These are phyloP conservation scores for Eulemur rubriventer DNA, from an alignment of 2,797 vertebrate species.

Conservation along the genomic window DNA sequence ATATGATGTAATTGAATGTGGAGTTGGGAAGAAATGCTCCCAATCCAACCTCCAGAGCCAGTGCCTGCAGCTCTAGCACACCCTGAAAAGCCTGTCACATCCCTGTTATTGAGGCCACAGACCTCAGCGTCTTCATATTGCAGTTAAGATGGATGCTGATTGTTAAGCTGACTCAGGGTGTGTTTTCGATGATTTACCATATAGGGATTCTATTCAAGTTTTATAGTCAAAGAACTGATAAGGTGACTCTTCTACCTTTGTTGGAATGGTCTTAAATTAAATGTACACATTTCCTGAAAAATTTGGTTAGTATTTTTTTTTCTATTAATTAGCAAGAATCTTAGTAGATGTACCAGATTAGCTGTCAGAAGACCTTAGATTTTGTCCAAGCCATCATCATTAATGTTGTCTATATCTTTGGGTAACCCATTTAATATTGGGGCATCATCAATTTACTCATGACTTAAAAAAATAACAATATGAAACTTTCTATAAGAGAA, in stretches of 20 bases:
- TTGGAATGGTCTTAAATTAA: neutral
- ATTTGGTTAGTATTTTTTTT: neutral
- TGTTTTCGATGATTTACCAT: neutral
- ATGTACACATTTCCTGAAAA: neutral
- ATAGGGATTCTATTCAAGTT: neutral
- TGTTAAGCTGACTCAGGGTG: neutral
- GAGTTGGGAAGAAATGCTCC: neutral
- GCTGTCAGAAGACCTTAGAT: neutral
- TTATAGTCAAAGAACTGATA: conserved; percentile 12
- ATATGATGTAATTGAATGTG: neutral
- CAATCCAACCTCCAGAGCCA: neutral
- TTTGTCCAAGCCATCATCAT: neutral
- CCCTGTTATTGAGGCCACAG: rapidly evolving
- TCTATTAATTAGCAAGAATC: neutral
- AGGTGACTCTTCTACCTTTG: neutral
- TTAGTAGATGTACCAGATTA: neutral
- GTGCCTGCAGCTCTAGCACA: neutral
- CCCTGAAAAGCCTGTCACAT: neutral
- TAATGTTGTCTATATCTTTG: neutral
- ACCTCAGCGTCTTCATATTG: neutral
- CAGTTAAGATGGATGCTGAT: neutral
- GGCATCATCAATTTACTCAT: neutral
- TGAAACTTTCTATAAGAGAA: neutral
- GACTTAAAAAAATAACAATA: neutral
- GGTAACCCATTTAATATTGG: neutral